These are phyloP conservation scores for Chrysaora quinquecirrha DNA, from an alignment of 30 jellyfish, hydroid and myxozoan genomes.

Conservation along the genomic window DNA sequence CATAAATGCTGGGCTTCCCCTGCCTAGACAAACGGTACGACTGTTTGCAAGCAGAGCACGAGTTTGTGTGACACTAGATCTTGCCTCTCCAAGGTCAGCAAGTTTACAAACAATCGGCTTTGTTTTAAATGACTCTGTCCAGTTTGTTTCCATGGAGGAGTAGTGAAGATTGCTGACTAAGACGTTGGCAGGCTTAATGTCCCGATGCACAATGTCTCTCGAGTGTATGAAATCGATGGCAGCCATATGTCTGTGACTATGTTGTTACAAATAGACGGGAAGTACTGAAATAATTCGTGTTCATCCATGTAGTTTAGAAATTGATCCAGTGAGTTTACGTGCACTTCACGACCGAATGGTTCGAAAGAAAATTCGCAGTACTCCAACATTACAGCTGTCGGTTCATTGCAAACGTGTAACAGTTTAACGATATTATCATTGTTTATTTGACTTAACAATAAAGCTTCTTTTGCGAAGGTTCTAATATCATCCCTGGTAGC, in stretches of 20 bases:
- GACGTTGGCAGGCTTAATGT: conserved; percentile 48
- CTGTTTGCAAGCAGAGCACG: conserved; percentile 6
- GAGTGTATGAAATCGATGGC: conserved; percentile 20
- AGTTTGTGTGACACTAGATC: conserved; percentile 35
- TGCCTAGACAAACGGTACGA: conserved; percentile 7
- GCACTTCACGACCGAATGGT: conserved; percentile 29
- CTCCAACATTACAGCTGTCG: conserved; percentile 33
- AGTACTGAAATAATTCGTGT: conserved; percentile 13
- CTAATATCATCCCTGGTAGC: neutral
- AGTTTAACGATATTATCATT: conserved; percentile 14
- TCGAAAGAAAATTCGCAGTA: conserved; percentile 39
- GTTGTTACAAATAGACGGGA: conserved; percentile 19
- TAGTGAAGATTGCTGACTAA: conserved; percentile 40
- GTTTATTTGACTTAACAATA: conserved; percentile 11
- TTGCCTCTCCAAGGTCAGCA: conserved; percentile 48
- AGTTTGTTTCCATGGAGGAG: neutral
- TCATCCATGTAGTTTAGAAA: conserved; percentile 13
- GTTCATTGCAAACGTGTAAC: conserved; percentile 34
- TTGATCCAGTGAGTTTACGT: conserved; percentile 23
- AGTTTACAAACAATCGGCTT: conserved; percentile 36
- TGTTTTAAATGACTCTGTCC: neutral
- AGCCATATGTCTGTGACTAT: conserved; percentile 10
- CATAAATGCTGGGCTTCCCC: conserved; percentile 51
- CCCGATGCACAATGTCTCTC: conserved; percentile 42
- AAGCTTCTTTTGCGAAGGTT: conserved; percentile 41